Conservation (phyloP, 2,797 vertebrate genomes). For the Arnoldichthys spilopterus region DNA sequence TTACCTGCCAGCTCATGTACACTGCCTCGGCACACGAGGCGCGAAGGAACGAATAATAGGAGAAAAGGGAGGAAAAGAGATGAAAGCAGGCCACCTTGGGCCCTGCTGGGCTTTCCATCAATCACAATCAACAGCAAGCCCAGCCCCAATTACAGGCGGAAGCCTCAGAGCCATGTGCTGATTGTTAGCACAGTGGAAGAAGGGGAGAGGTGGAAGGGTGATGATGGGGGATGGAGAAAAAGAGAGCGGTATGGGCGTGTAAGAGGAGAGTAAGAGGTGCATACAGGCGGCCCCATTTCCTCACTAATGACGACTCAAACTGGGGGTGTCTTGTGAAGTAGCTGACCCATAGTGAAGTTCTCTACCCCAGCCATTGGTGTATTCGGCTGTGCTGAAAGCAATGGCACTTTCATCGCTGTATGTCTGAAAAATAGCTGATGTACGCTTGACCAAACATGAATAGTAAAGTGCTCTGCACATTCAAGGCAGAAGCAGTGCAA, state of each 20-base stretch:
- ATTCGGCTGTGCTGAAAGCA: constrained; percentile 29
- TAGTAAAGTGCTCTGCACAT: not conserved
- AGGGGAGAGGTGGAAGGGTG: constrained; percentile 46
- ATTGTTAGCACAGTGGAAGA: constrained; percentile 78
- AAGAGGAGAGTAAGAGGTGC: constrained; percentile 45
- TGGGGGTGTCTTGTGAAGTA: constrained; percentile 70
- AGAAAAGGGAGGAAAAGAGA: constrained; percentile 54
- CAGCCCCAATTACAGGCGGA: constrained; percentile 75
- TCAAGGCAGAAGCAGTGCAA: not conserved
- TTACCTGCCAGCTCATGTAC: constrained; percentile 16
- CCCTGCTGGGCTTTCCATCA: constrained; percentile 65
- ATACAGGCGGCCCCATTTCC: constrained; percentile 74
- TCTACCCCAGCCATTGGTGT: constrained; percentile 14
- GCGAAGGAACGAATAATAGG: not conserved
- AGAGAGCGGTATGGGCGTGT: constrained; percentile 45
- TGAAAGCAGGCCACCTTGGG: constrained; percentile 69
- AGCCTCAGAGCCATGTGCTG: constrained; percentile 75
- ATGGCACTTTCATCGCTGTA: not conserved
- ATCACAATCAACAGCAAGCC: constrained; percentile 79
- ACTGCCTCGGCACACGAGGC: not conserved
- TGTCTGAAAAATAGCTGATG: not conserved
- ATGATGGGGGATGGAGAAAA: constrained; percentile 53
- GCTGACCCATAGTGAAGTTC: constrained; percentile 68
- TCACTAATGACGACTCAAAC: constrained; percentile 76
- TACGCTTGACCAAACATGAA: not conserved